phyloP scores from a whole-genome alignment of 2,797 vertebrate genomes.

The Propithecus perrieri region DNA sequence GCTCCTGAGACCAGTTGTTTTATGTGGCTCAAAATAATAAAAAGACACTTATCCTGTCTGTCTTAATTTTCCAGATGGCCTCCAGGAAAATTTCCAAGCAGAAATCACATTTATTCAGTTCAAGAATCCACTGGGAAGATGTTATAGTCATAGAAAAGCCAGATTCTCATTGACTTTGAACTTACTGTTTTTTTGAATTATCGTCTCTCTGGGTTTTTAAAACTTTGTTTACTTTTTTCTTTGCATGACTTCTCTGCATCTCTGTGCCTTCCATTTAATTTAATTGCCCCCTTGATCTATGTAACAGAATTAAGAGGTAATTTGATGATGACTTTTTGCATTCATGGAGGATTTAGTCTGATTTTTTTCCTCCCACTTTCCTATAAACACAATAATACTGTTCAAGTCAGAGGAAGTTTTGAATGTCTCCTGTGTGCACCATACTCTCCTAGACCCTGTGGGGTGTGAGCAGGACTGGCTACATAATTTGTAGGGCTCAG shows the following conservation, averaged over 20 bases:
- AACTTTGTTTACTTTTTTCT: constrained; percentile 40
- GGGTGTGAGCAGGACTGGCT: neutral
- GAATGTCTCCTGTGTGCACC: neutral
- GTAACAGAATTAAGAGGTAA: constrained; percentile 54
- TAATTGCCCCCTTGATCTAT: constrained; percentile 47
- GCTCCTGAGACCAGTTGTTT: constrained; percentile 59
- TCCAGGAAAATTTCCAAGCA: constrained; percentile 77
- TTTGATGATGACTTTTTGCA: constrained; percentile 47
- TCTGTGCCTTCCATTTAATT: constrained; percentile 40
- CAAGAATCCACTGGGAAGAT: constrained; percentile 75
- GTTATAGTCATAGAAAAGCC: constrained; percentile 60
- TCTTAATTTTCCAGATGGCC: constrained; percentile 77
- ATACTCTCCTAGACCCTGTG: neutral
- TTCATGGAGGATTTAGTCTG: constrained; percentile 24
- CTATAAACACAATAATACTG: neutral
- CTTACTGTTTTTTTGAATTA: constrained; percentile 60
- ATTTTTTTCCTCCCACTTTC: constrained; percentile 13
- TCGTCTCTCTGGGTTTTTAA: constrained; percentile 47
- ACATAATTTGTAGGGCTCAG: neutral
- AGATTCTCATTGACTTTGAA: constrained; percentile 70
- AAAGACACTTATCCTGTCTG: constrained; percentile 68
- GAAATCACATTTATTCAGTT: constrained; percentile 75
- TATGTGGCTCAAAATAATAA: constrained; percentile 76
- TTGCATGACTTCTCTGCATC: constrained; percentile 36
- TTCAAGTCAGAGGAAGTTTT: neutral